These are phyloP conservation scores for Myodes glareolus DNA, from an alignment of 2,113 vertebrate species.

Conservation along the genomic window DNA sequence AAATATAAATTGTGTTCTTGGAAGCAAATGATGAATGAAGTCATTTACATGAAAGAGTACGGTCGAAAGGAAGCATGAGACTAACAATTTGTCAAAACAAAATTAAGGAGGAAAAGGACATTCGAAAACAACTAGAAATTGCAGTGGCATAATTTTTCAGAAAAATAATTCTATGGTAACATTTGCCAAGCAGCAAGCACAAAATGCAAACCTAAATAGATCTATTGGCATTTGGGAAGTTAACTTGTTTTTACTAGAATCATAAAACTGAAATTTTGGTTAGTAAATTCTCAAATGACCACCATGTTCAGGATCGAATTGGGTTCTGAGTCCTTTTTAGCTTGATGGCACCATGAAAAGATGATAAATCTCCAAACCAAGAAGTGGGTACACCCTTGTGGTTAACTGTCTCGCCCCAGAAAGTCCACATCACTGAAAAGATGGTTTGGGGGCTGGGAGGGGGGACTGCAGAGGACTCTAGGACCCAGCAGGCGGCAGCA, in stretches of 20 bases:
- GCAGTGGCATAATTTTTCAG: background rate
- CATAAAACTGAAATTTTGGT: constrained; percentile 15
- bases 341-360: constrained; percentile 59
- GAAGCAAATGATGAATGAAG: constrained; percentile 23
- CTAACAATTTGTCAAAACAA: constrained; percentile 49
- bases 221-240: background rate
- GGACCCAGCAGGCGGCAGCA: constrained; percentile 86
- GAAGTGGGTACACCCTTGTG: background rate
- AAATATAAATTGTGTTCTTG: background rate
- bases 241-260: constrained; percentile 42
- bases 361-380: constrained; percentile 37
- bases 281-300: constrained; percentile 23
- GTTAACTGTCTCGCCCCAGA: constrained; percentile 65
- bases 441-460: constrained; percentile 45
- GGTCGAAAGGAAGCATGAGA: background rate
- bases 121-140: constrained; percentile 8
- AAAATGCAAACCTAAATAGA: constrained; percentile 29
- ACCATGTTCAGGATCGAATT: background rate
- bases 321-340: constrained; percentile 13
- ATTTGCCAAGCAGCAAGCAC: background rate
- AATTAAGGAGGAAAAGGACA: constrained; percentile 12
- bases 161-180: background rate
- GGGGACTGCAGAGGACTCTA: constrained; percentile 80
- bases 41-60: constrained; percentile 25
- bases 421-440: constrained; percentile 34